Evolutionary conservation across 2,888 invertebrate genomes (phyloP), one percentile per base, ranked within the genome.

Genomic region (Bellardia pandia): DNA sequence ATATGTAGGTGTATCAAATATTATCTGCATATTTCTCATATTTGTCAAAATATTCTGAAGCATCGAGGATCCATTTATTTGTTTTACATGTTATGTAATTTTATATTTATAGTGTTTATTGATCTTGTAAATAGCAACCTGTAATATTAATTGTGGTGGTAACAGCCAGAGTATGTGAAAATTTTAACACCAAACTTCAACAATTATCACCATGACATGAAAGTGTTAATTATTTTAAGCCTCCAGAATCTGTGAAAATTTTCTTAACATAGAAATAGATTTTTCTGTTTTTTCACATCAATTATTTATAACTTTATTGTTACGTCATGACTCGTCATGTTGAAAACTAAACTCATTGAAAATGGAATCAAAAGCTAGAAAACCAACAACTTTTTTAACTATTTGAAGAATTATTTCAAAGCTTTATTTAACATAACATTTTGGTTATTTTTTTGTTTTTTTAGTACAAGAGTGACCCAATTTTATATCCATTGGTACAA

Each of bases 141-240:
- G 23, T 23, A 11, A 45, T 13, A 13, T 9, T 45, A 45, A 13
- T 45, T 45, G 13, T 45, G 45, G 45, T 45, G 11, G 45, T 13
- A 45, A 45, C 45, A 45, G 13, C 9, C 13, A 30, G 51, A 37
- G n/a, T 69, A 60, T 74, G 78, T 85, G 78, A 78, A 85, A 72
- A 60, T 42, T 72, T 78, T 51, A 74, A 77, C 48, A 79, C 23
- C 64, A 66, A 71, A 72, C 53, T 81, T 58, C 62, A 42, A 60
- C 45, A 86, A 86, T 86, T 86, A 86, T 74, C 84, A 81, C 68
- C 84, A 74, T 80, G 84, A 84, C 86, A 77, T 68, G 72, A 74
- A 84, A 80, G 86, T 84, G 86, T 86, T 86, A 86, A 86, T 86
- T 86, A 68, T 81, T 56, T 45, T 45, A 72, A 86, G 74, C 66